Evolutionary conservation across 1,140 invertebrate genomes (phyloP).

Genomic region (Aphidius gifuensis): DNA sequence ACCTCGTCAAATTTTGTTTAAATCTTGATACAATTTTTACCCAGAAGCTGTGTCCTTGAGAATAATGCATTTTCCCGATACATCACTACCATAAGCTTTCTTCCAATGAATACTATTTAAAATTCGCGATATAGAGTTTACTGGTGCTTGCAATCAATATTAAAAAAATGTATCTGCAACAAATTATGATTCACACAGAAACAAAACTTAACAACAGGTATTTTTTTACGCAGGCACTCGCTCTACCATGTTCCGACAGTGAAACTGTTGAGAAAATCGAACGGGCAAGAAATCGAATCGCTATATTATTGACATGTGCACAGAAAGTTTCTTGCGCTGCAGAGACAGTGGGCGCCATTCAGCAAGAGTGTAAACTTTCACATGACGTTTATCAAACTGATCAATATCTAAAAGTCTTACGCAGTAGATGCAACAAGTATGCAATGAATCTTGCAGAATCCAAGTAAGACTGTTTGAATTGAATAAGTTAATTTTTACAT

Average conservation of each 20-base stretch:
- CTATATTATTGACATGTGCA: slow-evolving; percentile 46
- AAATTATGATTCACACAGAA: no score
- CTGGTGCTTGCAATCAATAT: no score
- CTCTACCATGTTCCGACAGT: slow-evolving; percentile 46
- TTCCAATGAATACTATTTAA: no score
- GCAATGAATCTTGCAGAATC: slow-evolving; percentile 43
- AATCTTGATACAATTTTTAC: no score
- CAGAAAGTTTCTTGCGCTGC: slow-evolving; percentile 46
- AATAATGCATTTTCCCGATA: no score
- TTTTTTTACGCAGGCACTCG: slow-evolving; percentile 37
- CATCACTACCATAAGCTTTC: no score
- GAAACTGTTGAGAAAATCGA: slow-evolving; percentile 50
- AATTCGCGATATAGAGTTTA: no score
- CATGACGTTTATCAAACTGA: slow-evolving; percentile 44
- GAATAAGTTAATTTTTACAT: slow-evolving; percentile 3
- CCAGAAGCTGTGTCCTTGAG: no score
- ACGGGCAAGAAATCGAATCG: slow-evolving; percentile 42
- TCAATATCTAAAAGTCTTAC: slow-evolving; percentile 43
- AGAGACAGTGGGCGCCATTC: slow-evolving; percentile 48
- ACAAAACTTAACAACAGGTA: no score
- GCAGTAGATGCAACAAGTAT: slow-evolving; percentile 45
- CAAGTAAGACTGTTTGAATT: slow-evolving; percentile 42
- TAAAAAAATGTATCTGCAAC: no score
- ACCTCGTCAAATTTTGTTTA: no score
- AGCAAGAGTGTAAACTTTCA: slow-evolving; percentile 47